These are phyloP conservation scores for Rhamphomyia laevipes DNA, from an alignment of 2,888 invertebrate genomes.

Conservation along the genomic window DNA sequence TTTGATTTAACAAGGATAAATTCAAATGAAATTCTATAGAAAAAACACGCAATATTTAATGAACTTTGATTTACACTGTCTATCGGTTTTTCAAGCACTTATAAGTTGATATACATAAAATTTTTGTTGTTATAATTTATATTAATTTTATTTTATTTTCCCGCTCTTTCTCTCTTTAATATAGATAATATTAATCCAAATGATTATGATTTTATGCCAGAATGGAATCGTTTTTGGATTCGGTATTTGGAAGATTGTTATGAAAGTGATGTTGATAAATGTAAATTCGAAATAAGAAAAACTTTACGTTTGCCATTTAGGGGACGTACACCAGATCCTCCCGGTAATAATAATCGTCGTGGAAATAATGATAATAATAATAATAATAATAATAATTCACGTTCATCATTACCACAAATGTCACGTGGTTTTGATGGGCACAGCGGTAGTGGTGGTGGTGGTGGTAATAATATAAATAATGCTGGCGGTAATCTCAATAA, in stretches of 20 bases:
- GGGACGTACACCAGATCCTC: constrained; percentile 10
- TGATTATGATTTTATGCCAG: constrained; percentile 12
- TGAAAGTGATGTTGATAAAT: constrained; percentile 8
- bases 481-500: not conserved
- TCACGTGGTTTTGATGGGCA: not conserved
- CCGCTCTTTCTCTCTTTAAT: no score
- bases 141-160: no score
- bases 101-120: no score
- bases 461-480: not conserved
- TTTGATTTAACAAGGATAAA: no score
- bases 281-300: constrained; percentile 9
- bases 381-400: no score
- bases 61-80: no score
- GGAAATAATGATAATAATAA: no score
- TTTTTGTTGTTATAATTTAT: no score
- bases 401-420: no score
- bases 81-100: no score
- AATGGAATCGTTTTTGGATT: constrained; percentile 12
- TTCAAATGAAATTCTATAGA: no score
- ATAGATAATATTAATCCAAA: not conserved
- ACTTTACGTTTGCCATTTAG: constrained; percentile 10
- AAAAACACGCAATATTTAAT: no score
- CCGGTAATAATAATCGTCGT: not conserved
- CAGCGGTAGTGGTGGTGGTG: not conserved
- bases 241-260: constrained; percentile 8